These are phyloP conservation scores for Cinara cedri DNA, from an alignment of 2,888 invertebrate genomes.

Conservation along the genomic window DNA sequence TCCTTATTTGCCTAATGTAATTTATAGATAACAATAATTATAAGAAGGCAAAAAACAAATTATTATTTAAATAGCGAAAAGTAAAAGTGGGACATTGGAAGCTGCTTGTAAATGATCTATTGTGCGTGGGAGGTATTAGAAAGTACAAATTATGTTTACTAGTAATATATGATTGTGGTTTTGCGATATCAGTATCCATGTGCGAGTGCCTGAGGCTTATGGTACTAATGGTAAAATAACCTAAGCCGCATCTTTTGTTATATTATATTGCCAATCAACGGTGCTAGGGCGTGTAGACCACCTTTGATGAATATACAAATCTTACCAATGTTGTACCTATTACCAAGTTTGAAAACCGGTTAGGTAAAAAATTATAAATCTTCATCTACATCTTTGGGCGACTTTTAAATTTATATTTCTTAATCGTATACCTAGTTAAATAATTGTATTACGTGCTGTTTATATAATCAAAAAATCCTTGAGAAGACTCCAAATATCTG, in stretches of 20 bases:
- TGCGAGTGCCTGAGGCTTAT: conserved; percentile 26
- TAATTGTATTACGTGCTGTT: background rate
- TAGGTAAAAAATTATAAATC: conserved; percentile 10
- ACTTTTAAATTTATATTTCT: conserved; percentile 33
- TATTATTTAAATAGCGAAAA: conserved; percentile 42
- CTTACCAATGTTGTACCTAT: background rate
- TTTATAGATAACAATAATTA: conserved; percentile 2
- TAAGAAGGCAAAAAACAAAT: conserved; percentile 38
- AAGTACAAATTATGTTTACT: conserved; percentile 11
- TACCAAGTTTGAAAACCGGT: conserved; percentile 9
- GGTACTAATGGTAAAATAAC: background rate
- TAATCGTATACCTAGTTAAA: background rate
- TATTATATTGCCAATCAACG: conserved; percentile 16
- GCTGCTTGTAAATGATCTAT: conserved; percentile 35
- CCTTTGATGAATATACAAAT: background rate
- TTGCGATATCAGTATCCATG: background rate
- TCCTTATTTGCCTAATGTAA: conserved; percentile 42
- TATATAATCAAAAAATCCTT: background rate
- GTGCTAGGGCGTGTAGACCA: conserved; percentile 27
- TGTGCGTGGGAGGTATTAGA: conserved; percentile 55
- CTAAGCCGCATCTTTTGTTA: background rate
- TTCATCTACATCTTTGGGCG: conserved; percentile 5
- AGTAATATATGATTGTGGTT: conserved; percentile 21
- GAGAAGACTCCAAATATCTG: background rate
- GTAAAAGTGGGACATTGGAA: conserved; percentile 52